Conservation (phyloP, 2,888 invertebrate genomes). For the Deilephila elpenor region DNA sequence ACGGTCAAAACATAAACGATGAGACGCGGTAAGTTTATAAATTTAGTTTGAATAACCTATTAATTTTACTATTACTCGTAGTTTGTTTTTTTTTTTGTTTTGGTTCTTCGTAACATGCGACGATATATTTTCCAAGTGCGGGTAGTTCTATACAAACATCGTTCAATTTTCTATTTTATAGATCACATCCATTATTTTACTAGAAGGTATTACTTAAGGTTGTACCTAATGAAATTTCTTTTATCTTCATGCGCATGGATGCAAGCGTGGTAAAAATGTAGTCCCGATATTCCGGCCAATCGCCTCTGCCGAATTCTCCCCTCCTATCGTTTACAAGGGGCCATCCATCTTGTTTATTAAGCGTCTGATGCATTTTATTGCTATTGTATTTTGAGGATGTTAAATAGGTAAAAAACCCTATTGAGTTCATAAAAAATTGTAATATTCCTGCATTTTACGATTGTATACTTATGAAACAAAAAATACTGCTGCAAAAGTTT, state of each 20-base stretch:
- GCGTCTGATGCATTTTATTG: neutral
- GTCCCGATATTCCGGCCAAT: neutral
- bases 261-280: neutral
- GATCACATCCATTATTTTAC: too few species aligned
- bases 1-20: constrained; percentile 72
- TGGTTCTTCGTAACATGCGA: neutral
- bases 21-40: constrained; percentile 66
- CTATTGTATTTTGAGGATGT: neutral
- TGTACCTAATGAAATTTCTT: too few species aligned
- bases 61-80: neutral
- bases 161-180: too few species aligned
- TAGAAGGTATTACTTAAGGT: too few species aligned
- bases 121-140: neutral
- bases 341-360: neutral
- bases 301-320: constrained; percentile 5
- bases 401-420: too few species aligned
- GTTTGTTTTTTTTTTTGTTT: neutral
- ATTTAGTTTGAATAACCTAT: neutral
- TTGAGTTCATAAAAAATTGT: too few species aligned
- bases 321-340: neutral
- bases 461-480: too few species aligned
- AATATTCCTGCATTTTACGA: too few species aligned
- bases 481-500: too few species aligned
- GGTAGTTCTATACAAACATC: neutral
- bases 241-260: neutral